A percentile compares a stretch with the other conserved stretches of the same genome.
Conservation (phyloP, 2,113 vertebrate species). For the Myotis brandtii region DNA sequence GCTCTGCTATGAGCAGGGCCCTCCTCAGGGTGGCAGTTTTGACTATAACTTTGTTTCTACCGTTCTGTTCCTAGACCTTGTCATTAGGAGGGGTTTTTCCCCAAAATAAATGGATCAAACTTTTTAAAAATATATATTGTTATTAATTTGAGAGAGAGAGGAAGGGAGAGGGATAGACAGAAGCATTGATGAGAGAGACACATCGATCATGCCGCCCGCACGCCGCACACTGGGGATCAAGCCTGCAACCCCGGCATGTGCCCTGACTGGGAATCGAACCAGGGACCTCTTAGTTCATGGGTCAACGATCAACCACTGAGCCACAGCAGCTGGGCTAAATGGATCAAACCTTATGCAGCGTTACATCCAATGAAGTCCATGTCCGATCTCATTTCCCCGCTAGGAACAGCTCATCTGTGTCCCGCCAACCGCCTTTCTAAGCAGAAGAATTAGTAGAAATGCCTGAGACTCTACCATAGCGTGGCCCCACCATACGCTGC, state of each 20-base stretch:
- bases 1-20: neutral
- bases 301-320: too few relatives aligned
- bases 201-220: too few relatives aligned
- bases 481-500: accelerated
- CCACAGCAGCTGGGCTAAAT: too few relatives aligned
- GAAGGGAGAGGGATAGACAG: too few relatives aligned
- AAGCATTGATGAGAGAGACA: too few relatives aligned
- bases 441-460: neutral
- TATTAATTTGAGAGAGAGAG: too few relatives aligned
- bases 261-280: too few relatives aligned
- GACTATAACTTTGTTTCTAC: neutral
- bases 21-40: neutral
- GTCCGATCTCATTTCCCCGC: neutral
- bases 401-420: neutral
- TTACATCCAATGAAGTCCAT: neutral
- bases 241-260: too few relatives aligned
- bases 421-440: neutral
- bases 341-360: neutral
- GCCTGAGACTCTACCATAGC: neutral
- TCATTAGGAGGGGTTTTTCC: neutral
- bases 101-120: neutral
- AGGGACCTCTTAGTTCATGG: too few relatives aligned
- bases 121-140: too few relatives aligned
- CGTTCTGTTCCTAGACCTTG: neutral
- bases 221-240: too few relatives aligned